Evolutionary conservation across 2,888 invertebrate species (phyloP), one percentile per base, ranked within the genome.

Genomic region (Protodeltote pygarga): DNA sequence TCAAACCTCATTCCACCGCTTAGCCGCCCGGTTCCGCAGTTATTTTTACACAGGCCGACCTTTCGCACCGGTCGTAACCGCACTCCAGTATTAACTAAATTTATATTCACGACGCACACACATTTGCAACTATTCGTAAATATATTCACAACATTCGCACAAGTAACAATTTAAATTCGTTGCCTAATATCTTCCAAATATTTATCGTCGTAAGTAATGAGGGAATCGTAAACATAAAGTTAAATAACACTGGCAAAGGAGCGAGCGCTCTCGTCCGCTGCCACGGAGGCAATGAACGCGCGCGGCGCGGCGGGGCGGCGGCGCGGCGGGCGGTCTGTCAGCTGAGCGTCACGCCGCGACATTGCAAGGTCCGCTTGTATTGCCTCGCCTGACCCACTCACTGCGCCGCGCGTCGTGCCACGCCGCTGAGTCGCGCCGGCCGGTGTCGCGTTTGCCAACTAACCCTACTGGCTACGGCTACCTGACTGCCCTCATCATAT

Each of bases 221-320:
- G 46, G 33, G 37, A 50, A 59, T 74, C 67, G 75, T 76, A 72
- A 70, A 66, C 61, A 60, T 63, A 55, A 66, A 67, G 61, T 57
- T 64, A 62, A 34, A 64, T 47, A 53, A 61, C 60, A 66, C 58
- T 63, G 53, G 76, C 87, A 84, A 86, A 77, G 69, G 66, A 59
- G 71, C 89, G 84, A 79, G 82, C 82, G 84, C 83, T 85, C 89
- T 75, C 87, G 79, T 81, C 89, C 89, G 89, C 89, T 83, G 94
- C 94, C 94, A 93, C 93, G 93, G 91, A 94, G 93, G 93, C 94
- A 93, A 93, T 94, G 94, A 94, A 94, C 94, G 94, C 93, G 92
- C 93, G 88, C 91, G 89, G 92, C 24, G 55, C 55, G 58, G 55
- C 55, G 89, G 88, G 88, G 77, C 70, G 75, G 71, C 61, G 75